Evolutionary conservation across 2,888 invertebrate genomes (phyloP).

Genomic region (Eledona agricola): DNA sequence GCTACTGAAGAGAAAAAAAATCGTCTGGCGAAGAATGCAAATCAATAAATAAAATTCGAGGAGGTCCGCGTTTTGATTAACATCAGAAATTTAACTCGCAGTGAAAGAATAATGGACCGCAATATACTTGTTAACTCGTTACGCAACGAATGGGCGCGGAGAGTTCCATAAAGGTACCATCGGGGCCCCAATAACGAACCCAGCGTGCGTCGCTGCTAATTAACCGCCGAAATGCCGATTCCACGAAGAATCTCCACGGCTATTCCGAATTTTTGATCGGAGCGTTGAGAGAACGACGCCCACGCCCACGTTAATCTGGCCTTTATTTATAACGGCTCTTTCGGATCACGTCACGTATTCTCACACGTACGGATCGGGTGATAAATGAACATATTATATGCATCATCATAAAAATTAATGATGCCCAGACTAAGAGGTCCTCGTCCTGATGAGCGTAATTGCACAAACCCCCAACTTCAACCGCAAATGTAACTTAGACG

Average conservation of each 20-base stretch:
- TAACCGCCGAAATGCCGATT: too few relatives aligned
- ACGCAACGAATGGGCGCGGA: slow-evolving; percentile 13
- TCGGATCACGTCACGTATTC: too few relatives aligned
- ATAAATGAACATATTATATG: slow-evolving; percentile 12
- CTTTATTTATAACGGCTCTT: too few relatives aligned
- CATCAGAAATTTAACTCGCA: slow-evolving; percentile 32
- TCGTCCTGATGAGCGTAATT: slow-evolving; percentile 3
- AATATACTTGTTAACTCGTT: slow-evolving; percentile 22
- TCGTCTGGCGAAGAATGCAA: slow-evolving; percentile 29
- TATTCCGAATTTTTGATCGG: too few relatives aligned
- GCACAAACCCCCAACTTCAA: too few relatives aligned
- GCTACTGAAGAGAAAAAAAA: slow-evolving; percentile 29
- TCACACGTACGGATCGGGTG: slow-evolving; percentile 1
- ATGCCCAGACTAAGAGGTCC: slow-evolving; percentile 4
- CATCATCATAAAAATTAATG: slow-evolving; percentile 18
- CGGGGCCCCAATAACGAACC: too few relatives aligned
- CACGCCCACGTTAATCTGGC: too few relatives aligned
- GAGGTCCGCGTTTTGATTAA: slow-evolving; percentile 31
- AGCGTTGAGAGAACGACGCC: too few relatives aligned
- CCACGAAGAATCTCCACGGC: too few relatives aligned
- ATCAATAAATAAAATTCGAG: slow-evolving; percentile 36
- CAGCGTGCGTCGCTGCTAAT: too few relatives aligned
- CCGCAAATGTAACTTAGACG: too few relatives aligned
- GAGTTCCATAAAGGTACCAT: slow-evolving; percentile 6
- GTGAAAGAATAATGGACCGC: slow-evolving; percentile 25